Evolutionary conservation across 2,888 invertebrate genomes (phyloP).

Genomic region (Alviniconcha strummeri): DNA sequence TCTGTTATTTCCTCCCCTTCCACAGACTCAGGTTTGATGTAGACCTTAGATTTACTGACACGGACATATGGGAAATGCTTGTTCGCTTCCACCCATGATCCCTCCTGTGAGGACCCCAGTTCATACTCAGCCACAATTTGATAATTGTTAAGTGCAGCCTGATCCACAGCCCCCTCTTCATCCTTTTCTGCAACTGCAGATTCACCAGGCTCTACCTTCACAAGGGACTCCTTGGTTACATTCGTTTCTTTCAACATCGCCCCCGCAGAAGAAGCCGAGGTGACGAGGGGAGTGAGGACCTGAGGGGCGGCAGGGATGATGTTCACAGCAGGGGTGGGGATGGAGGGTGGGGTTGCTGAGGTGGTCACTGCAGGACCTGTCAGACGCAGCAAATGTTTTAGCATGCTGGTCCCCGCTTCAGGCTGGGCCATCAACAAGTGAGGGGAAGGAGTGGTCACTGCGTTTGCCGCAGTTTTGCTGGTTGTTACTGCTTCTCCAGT

Average conservation of each 20-base stretch:
- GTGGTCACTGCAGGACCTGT: background rate
- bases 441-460: background rate
- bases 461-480: background rate
- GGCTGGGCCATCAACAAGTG: background rate
- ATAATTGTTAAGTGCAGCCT: background rate
- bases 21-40: background rate
- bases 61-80: no score
- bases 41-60: background rate
- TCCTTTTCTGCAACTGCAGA: background rate
- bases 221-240: background rate
- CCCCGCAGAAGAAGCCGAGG: background rate
- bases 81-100: background rate
- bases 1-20: background rate
- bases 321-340: background rate
- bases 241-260: background rate
- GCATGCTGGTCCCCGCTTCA: conserved; percentile 5
- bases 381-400: conserved; percentile 19
- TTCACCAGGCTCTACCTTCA: background rate
- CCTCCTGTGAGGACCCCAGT: background rate
- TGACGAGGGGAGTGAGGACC: background rate
- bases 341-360: background rate
- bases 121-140: background rate
- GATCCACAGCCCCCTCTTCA: background rate
- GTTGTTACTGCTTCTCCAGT: background rate
- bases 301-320: background rate